Evolutionary conservation across 2,113 vertebrate genomes (phyloP).

Genomic region (Fulmarus glacialis): DNA sequence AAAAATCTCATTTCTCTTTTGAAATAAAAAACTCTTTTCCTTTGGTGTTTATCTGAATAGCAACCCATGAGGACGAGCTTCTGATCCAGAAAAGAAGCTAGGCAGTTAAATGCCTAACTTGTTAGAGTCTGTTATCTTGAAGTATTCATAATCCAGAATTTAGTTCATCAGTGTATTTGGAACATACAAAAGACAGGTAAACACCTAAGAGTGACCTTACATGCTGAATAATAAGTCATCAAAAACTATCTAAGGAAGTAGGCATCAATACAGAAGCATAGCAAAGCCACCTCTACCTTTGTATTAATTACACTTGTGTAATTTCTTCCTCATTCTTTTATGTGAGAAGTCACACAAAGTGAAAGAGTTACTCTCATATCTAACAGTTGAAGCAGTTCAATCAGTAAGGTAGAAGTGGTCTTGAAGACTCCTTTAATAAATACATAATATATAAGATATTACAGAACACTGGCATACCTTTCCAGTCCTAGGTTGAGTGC

Average conservation of each 20-base stretch:
- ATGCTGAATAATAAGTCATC: background rate
- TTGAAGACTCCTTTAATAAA: background rate
- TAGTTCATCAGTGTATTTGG: background rate
- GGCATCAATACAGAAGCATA: background rate
- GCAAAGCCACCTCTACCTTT: background rate
- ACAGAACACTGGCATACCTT: background rate
- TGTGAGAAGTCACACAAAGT: background rate
- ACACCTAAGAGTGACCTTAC: background rate
- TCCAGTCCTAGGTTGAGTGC: background rate
- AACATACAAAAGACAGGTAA: background rate
- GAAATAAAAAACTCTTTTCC: background rate
- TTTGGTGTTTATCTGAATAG: background rate
- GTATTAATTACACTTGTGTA: background rate
- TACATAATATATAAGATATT: too few species aligned
- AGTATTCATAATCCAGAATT: background rate
- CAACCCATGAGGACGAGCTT: background rate
- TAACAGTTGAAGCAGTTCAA: background rate
- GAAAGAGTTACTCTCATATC: background rate
- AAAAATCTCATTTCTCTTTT: background rate
- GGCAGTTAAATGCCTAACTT: background rate
- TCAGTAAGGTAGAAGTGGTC: background rate
- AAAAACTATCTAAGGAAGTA: background rate
- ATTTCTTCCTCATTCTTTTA: background rate
- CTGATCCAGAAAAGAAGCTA: background rate
- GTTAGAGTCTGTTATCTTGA: background rate